Base-by-base conservation (phyloP, 2,113 vertebrate species). In the Lagopus muta region DNA sequence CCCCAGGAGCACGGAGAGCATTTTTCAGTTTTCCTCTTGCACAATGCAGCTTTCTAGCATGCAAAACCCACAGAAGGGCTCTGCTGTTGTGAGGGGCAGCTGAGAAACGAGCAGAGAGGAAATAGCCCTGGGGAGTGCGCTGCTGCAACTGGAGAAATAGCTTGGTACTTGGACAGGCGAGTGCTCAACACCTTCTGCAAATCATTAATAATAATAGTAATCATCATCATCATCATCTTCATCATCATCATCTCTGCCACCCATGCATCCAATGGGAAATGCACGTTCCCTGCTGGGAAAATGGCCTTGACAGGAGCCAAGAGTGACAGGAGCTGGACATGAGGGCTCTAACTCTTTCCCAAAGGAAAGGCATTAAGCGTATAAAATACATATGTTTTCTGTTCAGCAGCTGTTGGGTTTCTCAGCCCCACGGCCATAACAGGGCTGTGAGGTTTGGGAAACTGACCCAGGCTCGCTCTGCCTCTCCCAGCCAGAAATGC, bases 331-430 rank as follows among this genome's bases (percentile, higher is more conserved):
- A 93, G 61, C 42, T 86, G 76, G 78, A 81, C 48, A 5, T 20
- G 4, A 27, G 20, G 54, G 71, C 73, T 93, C 78, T 74, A 50
- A n/a, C 42, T 69, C 94, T 73, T 72, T 88, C 88, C 71, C 74
- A 50, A 25, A 89, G 47, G 64, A 61, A 88, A 71, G 61, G 65
- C 76, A 62, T 80, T 67, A 60, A 71, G 82, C 2, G 0, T 86
- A 67, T 62, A 21, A 78, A 67, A 42, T 60, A 27, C 60, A 25
- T 48, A 47, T 78, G 90, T 60, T 83, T 77, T 55, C 73, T 73
- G 84, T 61, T 38, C 82, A 77, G 88, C 94, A 94, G 92, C 90
- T 86, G 89, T 58, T 42, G 76, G 64, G 11, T 70, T 92, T 88
- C 86, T 83, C 92, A 94, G 90, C 79, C 92, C 90, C 55, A 85